These are phyloP conservation scores for Philhelius pedissequus DNA, from an alignment of 2,888 invertebrate genomes.

Conservation along the genomic window DNA sequence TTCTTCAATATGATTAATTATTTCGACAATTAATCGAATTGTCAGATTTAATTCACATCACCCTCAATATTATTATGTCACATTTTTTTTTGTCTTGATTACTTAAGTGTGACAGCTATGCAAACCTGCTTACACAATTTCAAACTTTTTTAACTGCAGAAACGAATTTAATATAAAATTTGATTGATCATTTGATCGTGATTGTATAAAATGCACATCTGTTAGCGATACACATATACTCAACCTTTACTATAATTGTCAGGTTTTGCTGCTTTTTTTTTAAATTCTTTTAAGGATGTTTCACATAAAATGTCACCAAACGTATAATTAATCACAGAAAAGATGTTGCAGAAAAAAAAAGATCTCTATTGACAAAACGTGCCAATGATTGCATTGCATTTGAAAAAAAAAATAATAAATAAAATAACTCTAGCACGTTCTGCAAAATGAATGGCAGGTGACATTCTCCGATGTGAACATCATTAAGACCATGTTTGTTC, in stretches of 20 bases:
- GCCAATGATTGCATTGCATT: not conserved
- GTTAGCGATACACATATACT: not conserved
- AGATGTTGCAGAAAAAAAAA: not conserved
- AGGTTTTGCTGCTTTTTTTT: not conserved
- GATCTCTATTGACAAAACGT: not conserved
- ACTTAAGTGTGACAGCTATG: not conserved
- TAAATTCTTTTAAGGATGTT: not conserved
- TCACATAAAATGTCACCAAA: constrained; percentile 11
- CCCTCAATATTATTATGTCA: too few species aligned
- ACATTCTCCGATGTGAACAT: constrained; percentile 37
- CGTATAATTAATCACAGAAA: constrained; percentile 5
- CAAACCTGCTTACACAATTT: not conserved
- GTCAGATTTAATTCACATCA: too few species aligned
- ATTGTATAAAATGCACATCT: not conserved
- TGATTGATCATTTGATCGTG: not conserved
- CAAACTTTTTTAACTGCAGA: not conserved
- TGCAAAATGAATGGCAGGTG: constrained; percentile 20
- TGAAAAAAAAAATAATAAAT: not conserved
- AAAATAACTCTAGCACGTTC: not conserved
- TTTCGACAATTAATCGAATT: too few species aligned
- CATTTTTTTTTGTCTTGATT: too few species aligned
- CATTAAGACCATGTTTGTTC: constrained; percentile 40
- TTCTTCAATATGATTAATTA: too few species aligned
- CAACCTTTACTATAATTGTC: not conserved
- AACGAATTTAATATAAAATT: not conserved